Evolutionary conservation across 2,113 vertebrate species (phyloP).

Genomic region (Odobenus rosmarus): DNA sequence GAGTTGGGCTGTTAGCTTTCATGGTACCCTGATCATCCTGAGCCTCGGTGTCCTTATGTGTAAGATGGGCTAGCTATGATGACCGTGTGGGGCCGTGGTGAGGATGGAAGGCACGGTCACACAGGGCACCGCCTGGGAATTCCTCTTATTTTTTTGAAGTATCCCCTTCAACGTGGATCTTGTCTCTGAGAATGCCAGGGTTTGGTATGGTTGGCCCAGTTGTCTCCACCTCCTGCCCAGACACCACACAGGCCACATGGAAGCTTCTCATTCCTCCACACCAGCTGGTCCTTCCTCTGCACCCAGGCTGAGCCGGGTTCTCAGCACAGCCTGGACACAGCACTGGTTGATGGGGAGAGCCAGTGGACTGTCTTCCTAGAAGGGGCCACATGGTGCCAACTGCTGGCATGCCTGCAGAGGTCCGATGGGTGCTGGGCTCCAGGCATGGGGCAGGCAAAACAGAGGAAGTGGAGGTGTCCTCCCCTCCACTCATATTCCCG

Average conservation of each 20-base stretch:
- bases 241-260: neutral
- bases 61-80: rapidly evolving
- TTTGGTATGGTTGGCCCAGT: neutral
- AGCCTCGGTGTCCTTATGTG: neutral
- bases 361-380: rapidly evolving
- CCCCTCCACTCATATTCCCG: neutral
- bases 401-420: neutral
- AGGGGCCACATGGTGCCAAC: rapidly evolving
- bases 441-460: rapidly evolving
- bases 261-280: neutral
- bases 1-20: no score
- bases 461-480: neutral
- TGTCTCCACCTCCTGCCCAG: neutral
- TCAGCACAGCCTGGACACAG: neutral
- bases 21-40: rapidly evolving
- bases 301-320: neutral
- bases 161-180: neutral
- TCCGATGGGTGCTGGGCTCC: neutral
- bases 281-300: neutral
- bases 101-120: neutral
- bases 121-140: neutral
- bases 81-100: rapidly evolving
- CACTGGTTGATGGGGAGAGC: neutral
- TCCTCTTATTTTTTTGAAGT: neutral
- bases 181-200: neutral